A percentile compares a stretch with the other conserved stretches of the same genome.
Conservation (phyloP, 2,797 vertebrate species). For the Allobates femoralis region DNA sequence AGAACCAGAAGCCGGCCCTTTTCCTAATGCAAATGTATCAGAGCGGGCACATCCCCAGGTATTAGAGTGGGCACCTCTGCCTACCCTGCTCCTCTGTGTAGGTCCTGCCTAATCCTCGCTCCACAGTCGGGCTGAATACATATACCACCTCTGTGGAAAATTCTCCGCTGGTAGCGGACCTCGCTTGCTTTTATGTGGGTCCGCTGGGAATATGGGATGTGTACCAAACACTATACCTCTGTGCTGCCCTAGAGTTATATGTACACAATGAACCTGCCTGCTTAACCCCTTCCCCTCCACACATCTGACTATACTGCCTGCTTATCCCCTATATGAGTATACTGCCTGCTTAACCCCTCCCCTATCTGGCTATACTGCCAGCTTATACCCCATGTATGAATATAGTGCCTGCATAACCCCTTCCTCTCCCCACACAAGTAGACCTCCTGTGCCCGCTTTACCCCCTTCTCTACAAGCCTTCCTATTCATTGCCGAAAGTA, state of each 20-base stretch:
- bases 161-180: neutral
- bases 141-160: conserved; percentile 28
- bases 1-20: no score
- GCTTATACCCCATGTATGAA: neutral
- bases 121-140: neutral
- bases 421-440: no score
- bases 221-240: conserved; percentile 23
- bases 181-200: conserved; percentile 6
- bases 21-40: neutral
- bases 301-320: neutral
- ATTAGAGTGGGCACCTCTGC: neutral
- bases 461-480: no score
- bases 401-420: neutral
- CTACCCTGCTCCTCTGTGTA: neutral
- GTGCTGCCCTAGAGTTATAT: neutral
- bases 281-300: neutral
- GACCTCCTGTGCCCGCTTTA: no score
- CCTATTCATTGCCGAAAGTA: no score
- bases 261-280: neutral
- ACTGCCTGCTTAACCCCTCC: neutral
- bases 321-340: neutral
- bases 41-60: neutral
- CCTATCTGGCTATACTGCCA: neutral
- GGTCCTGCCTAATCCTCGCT: neutral
- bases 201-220: conserved; percentile 32